These are phyloP conservation scores for Branchinecta lynchi DNA, from an alignment of 1,140 invertebrate species.

Conservation along the genomic window DNA sequence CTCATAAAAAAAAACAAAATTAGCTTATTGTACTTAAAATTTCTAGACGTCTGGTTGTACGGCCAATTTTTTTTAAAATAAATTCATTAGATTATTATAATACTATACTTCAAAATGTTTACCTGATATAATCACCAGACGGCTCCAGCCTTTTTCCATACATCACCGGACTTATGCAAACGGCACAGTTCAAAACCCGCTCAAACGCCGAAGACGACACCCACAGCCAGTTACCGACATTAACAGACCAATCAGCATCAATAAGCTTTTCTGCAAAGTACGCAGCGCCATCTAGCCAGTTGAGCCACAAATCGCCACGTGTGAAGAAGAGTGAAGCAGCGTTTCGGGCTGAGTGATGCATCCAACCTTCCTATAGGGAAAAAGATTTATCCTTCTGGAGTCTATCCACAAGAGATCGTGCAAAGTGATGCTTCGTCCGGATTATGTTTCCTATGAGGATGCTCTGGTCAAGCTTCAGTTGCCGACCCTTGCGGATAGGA, in stretches of 20 bases:
- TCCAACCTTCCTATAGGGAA: conserved; percentile 41
- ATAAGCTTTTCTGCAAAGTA: conserved; percentile 50
- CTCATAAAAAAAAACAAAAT: too few relatives aligned
- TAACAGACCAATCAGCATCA: conserved; percentile 58
- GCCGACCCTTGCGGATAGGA: too few relatives aligned
- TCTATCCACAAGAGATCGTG: too few relatives aligned
- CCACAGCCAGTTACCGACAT: conserved; percentile 69
- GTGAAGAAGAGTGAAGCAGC: conserved; percentile 56
- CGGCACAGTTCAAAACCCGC: conserved; percentile 19
- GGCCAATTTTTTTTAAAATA: too few relatives aligned
- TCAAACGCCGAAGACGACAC: conserved; percentile 52
- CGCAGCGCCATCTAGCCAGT: conserved; percentile 40
- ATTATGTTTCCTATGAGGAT: too few relatives aligned
- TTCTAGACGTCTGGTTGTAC: too few relatives aligned
- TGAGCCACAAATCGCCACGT: conserved; percentile 43
- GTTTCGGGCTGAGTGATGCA: conserved; percentile 54
- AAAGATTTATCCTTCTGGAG: too few relatives aligned
- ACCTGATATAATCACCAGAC: conserved; percentile 48
- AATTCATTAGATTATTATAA: too few relatives aligned
- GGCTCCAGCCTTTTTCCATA: conserved; percentile 60
- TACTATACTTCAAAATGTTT: conserved; percentile 10
- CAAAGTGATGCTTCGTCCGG: too few relatives aligned
- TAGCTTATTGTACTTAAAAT: too few relatives aligned
- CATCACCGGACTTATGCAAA: conserved; percentile 49
- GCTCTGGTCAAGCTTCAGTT: too few relatives aligned